These are phyloP conservation scores for Argyrosomus regius DNA, from an alignment of 2,797 vertebrate genomes.

Conservation along the genomic window DNA sequence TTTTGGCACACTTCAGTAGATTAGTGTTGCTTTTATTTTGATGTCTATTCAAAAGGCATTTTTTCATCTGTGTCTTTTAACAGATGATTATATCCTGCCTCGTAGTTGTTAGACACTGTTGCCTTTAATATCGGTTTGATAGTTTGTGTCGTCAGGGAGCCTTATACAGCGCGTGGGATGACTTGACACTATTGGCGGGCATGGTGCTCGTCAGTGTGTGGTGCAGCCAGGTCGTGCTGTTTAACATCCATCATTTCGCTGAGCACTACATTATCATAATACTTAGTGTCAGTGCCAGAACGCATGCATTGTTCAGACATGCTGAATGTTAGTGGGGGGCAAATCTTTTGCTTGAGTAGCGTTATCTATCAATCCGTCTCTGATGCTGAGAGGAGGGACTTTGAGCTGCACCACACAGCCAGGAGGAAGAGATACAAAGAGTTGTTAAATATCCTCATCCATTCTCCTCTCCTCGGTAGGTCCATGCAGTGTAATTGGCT, in stretches of 20 bases:
- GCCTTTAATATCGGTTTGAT: slow-evolving; percentile 61
- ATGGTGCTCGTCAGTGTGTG: slow-evolving; percentile 56
- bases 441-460: slow-evolving; percentile 84
- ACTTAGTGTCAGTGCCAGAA: slow-evolving; percentile 80
- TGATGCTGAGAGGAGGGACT: slow-evolving; percentile 79
- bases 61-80: slow-evolving; percentile 32
- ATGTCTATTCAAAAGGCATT: slow-evolving; percentile 5
- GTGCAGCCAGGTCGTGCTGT: slow-evolving; percentile 80
- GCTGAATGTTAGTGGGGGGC: slow-evolving; percentile 80
- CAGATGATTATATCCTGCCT: slow-evolving; percentile 44
- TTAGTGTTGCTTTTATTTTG: slow-evolving; percentile 7
- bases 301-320: slow-evolving; percentile 81
- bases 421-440: slow-evolving; percentile 81
- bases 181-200: slow-evolving; percentile 74
- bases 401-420: slow-evolving; percentile 75
- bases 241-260: slow-evolving; percentile 83
- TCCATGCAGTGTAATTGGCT: slow-evolving; percentile 77
- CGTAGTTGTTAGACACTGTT: slow-evolving; percentile 57
- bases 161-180: slow-evolving; percentile 65
- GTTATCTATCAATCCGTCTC: slow-evolving; percentile 84
- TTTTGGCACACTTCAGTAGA: slow-evolving; percentile 20
- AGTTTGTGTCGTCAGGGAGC: slow-evolving; percentile 62
- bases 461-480: slow-evolving; percentile 78
- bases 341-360: slow-evolving; percentile 83
- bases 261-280: slow-evolving; percentile 83